Evolutionary conservation across 2,113 vertebrate genomes (phyloP), one percentile per base, ranked within the genome.

Genomic region (Hemicordylus capensis): DNA sequence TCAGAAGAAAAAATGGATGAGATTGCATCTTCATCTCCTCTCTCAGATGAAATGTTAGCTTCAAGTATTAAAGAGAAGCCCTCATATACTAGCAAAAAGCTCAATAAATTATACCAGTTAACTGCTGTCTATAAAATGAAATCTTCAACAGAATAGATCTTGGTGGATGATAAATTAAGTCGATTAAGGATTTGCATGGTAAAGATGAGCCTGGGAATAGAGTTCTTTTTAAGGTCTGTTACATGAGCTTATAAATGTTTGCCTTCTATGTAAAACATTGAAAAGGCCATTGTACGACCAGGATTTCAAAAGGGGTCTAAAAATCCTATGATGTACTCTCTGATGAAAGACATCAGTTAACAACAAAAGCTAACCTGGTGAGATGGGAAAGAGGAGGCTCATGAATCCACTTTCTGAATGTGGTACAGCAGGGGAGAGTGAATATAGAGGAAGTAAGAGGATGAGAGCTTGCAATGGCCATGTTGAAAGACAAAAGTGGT

Each of bases 81-180:
- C 39, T 69, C 83, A 37, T 51, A 56, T 63, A 56, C n/a, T 54
- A 67, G 51, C 63, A 58, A 77, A 74, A 51, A 77, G 37, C 51
- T 42, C 83, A 42, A 69, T 84, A 67, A 84, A 84, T 84, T 84
- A 69, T 69, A 46, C 64, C 63, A n/a, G 63, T 84, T 76, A 84
- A 77, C 74, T 9, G 37, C 74, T 77, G 73, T 34, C 74, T 76
- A 69, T 77, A 77, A 84, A 77, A 76, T 76, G 59, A 84, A 76
- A 84, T 84, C 74, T 84, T 77, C 76, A 84, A 84, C 48, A 69
- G 42, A 77, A 77, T 69, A 66, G 63, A 84, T 77, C 74, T 67
- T 77, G 63, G 74, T 54, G 74, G 74, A 76, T 77, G 82, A 84
- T 76, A 76, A 84, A 84, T 84, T 84, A 84, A 84, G 83, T 77